phyloP scores from a whole-genome alignment of 2,888 invertebrate species.

The Conchocele bisecta region DNA sequence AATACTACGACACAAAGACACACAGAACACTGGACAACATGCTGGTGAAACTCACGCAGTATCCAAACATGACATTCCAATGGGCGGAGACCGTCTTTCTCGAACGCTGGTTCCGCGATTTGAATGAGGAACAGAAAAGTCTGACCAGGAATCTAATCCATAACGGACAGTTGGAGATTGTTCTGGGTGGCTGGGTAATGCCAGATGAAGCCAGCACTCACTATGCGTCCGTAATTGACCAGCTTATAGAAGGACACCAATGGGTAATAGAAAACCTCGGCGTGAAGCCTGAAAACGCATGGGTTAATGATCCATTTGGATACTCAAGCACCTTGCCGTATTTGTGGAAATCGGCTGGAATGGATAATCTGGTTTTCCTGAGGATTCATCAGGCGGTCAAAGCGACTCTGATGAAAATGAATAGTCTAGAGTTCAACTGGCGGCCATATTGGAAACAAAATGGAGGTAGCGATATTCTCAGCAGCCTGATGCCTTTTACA shows the following conservation, averaged over 20 bases:
- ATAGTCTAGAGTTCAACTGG: constrained; percentile 94
- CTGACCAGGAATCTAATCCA: too few relatives aligned
- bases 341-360: constrained; percentile 69
- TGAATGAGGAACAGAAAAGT: constrained; percentile 49
- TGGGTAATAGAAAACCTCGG: constrained; percentile 57
- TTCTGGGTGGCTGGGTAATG: constrained; percentile 75
- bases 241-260: constrained; percentile 76
- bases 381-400: constrained; percentile 90
- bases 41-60: constrained; percentile 91
- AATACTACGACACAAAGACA: constrained; percentile 91
- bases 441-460: constrained; percentile 86
- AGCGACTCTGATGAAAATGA: constrained; percentile 89
- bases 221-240: constrained; percentile 70
- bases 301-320: constrained; percentile 78
- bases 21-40: constrained; percentile 94
- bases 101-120: constrained; percentile 70
- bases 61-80: constrained; percentile 86
- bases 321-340: constrained; percentile 74
- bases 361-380: constrained; percentile 69
- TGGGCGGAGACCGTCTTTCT: constrained; percentile 78
- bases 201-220: constrained; percentile 62
- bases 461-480: constrained; percentile 86
- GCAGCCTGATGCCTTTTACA: constrained; percentile 97
- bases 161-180: constrained; percentile 70
- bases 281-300: constrained; percentile 68